Percentiles rank a stretch among this genome's conserved stretches.
Evolutionary conservation across 2,113 vertebrate genomes (phyloP).

Genomic region (Phalacrocorax carbo): DNA sequence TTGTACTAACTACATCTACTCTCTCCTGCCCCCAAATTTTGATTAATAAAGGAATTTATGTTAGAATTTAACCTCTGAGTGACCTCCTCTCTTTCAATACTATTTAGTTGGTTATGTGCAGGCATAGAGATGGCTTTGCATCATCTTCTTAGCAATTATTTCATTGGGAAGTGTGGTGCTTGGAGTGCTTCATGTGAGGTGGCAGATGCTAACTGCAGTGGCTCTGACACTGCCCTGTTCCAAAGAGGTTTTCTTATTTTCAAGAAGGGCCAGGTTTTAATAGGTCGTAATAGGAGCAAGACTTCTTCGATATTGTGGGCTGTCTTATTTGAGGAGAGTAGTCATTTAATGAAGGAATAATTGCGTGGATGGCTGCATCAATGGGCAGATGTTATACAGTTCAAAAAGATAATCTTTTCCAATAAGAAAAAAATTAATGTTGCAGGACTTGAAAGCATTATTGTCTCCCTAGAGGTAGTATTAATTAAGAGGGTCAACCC

Average conservation of each 20-base stretch:
- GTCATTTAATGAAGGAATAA: not conserved
- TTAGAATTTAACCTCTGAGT: slow-evolving; percentile 36
- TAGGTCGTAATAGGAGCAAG: not conserved
- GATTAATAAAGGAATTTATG: slow-evolving; percentile 40
- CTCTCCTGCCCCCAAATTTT: not conserved
- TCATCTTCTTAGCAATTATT: not conserved
- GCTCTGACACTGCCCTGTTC: not conserved
- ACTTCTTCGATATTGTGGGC: not conserved
- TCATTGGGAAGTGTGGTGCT: not conserved
- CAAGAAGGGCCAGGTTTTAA: not conserved
- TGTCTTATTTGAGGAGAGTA: not conserved
- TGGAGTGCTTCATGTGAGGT: slow-evolving; percentile 15
- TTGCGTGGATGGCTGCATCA: not conserved
- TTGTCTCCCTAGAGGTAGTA: not conserved
- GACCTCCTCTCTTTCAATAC: not conserved
- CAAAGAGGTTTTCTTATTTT: slow-evolving; percentile 11
- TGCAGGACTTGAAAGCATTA: not conserved
- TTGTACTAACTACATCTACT: not conserved
- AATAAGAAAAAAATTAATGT: not conserved
- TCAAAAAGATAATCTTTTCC: not conserved
- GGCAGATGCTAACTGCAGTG: not conserved
- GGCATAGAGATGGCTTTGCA: not conserved
- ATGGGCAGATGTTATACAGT: not conserved
- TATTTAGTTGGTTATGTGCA: not conserved
- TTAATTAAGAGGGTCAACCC: not conserved